Conservation (phyloP, 1,140 invertebrate species). For the Venustaconcha ellipsiformis region DNA sequence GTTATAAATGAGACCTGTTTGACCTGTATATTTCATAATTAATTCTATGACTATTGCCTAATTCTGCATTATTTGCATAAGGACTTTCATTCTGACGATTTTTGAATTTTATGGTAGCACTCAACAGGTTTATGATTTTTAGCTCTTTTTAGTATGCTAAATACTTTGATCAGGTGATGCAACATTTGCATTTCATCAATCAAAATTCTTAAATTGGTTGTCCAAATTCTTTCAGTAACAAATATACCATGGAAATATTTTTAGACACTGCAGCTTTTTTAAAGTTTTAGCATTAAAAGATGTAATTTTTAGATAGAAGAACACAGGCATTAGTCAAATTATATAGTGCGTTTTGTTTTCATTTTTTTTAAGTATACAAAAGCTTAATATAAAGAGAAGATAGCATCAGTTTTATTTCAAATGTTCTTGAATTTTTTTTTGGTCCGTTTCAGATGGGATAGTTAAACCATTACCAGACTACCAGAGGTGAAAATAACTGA, state of each 20-base stretch:
- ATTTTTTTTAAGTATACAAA: neutral
- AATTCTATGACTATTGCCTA: too few species aligned
- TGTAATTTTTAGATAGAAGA: neutral
- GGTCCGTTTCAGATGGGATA: conserved; percentile 59
- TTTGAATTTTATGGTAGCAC: too few species aligned
- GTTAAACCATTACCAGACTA: conserved; percentile 69
- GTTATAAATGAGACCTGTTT: too few species aligned
- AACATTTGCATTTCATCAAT: too few species aligned
- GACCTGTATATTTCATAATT: too few species aligned
- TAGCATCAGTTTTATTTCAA: conserved; percentile 3
- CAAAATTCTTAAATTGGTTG: too few species aligned
- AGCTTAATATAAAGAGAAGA: conserved; percentile 5
- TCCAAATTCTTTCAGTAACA: too few species aligned
- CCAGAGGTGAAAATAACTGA: conserved; percentile 57
- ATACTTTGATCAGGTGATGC: too few species aligned
- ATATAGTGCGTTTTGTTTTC: neutral
- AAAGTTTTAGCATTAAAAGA: neutral
- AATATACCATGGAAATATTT: neutral
- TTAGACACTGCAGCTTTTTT: neutral
- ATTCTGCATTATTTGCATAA: too few species aligned
- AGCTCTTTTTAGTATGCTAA: too few species aligned
- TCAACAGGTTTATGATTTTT: too few species aligned
- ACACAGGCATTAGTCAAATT: neutral
- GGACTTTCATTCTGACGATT: too few species aligned
- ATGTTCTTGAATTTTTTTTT: neutral